Conservation (phyloP, 2,888 invertebrate genomes). For the Limenitis camilla region DNA sequence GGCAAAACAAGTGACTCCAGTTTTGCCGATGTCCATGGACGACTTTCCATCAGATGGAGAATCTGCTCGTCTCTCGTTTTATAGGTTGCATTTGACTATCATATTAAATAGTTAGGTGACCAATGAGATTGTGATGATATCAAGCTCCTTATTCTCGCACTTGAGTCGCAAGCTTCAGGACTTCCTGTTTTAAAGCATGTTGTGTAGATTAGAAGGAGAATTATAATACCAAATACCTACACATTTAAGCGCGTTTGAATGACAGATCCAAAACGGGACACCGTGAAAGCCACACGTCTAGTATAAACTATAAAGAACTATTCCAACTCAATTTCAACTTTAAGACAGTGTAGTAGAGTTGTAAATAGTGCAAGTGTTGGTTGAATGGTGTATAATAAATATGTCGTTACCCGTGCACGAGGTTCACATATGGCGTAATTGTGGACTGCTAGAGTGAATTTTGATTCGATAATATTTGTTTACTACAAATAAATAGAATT, state of each 20-base stretch:
- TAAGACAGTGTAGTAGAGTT: not conserved
- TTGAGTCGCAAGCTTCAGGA: not conserved
- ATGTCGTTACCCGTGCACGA: slow-evolving; percentile 7
- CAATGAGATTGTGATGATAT: too few relatives aligned
- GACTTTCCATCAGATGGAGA: too few relatives aligned
- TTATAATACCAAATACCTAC: not conserved
- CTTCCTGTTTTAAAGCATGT: not conserved
- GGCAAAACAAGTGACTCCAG: too few relatives aligned
- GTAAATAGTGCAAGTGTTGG: not conserved
- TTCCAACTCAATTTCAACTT: not conserved
- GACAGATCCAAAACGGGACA: slow-evolving; percentile 14
- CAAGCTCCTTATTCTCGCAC: too few relatives aligned
- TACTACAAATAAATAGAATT: not conserved
- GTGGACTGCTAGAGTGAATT: not conserved
- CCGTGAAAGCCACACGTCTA: not conserved
- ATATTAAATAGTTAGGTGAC: too few relatives aligned
- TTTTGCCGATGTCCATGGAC: too few relatives aligned
- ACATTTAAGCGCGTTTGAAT: slow-evolving; percentile 7
- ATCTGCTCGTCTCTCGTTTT: too few relatives aligned
- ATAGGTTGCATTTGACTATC: too few relatives aligned
- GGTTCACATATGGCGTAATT: slow-evolving; percentile 17
- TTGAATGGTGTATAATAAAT: not conserved
- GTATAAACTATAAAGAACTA: not conserved
- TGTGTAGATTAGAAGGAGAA: not conserved
- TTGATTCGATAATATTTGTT: not conserved